Percentiles rank a stretch among this genome's conserved stretches.
Conservation (phyloP, 2,797 vertebrate genomes). For the Smutsia gigantea region DNA sequence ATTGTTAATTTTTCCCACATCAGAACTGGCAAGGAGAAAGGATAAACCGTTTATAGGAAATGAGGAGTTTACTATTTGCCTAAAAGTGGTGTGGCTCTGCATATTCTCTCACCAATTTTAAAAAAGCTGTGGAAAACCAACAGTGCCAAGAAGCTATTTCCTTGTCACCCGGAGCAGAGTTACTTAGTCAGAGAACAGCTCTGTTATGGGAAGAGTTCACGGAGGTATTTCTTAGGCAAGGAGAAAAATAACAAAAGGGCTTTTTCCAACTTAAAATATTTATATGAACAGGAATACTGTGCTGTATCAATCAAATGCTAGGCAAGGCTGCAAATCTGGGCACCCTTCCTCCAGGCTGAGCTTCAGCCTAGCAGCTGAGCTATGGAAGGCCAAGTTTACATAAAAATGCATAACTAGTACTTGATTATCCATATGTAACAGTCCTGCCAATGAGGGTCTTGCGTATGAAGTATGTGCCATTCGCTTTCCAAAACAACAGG, state of each 20-base stretch:
- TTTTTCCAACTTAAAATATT: conserved; percentile 89
- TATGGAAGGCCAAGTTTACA: conserved; percentile 67
- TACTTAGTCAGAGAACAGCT: not conserved
- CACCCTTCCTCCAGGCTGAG: conserved; percentile 61
- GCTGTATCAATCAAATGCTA: conserved; percentile 82
- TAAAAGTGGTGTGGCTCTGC: conserved; percentile 37
- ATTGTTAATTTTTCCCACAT: conserved; percentile 50
- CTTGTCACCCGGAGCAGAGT: not conserved
- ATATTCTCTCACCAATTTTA: conserved; percentile 37
- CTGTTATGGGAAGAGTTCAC: conserved; percentile 76
- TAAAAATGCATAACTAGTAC: not conserved
- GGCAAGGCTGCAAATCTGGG: conserved; percentile 22
- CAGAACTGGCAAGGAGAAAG: not conserved
- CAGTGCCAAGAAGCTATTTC: conserved; percentile 50
- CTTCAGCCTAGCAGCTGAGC: conserved; percentile 57
- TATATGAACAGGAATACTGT: conserved; percentile 84
- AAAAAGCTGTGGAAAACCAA: conserved; percentile 61
- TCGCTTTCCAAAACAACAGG: conserved; percentile 77
- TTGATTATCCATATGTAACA: not conserved
- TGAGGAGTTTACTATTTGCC: not conserved
- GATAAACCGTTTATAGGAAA: conserved; percentile 37
- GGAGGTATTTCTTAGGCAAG: conserved; percentile 77
- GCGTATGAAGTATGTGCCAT: conserved; percentile 72
- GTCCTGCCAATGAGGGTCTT: conserved; percentile 73
- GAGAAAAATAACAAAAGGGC: conserved; percentile 84